phyloP scores from a whole-genome alignment of 2,113 vertebrate species.

The Hiodon tergisus region DNA sequence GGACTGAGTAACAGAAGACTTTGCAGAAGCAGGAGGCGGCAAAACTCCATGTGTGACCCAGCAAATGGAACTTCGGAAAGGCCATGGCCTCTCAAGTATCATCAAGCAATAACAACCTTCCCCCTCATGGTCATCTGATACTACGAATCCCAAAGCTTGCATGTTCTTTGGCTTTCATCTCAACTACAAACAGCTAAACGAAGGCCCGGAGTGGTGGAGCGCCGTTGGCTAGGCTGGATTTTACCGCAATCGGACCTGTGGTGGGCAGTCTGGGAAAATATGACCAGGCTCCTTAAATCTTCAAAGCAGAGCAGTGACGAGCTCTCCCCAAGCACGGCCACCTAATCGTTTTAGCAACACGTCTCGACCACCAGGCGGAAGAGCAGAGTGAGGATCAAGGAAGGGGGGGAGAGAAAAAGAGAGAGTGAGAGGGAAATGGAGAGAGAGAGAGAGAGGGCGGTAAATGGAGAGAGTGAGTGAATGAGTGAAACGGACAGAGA shows the following conservation, averaged over 20 bases:
- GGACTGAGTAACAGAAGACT: constrained; percentile 3
- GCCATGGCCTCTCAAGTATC: neutral
- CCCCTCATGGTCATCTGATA: constrained; percentile 5
- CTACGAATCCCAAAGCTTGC: neutral
- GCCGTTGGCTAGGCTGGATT: no score
- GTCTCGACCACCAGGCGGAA: constrained; percentile 19
- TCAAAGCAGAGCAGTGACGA: constrained; percentile 29
- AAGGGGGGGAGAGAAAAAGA: neutral
- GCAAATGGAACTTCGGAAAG: neutral
- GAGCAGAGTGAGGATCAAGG: neutral
- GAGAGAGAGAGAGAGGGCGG: neutral
- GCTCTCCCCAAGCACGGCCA: constrained; percentile 10
- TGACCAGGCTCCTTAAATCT: constrained; percentile 20
- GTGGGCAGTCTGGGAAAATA: neutral
- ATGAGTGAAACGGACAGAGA: no score
- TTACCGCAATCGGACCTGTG: no score
- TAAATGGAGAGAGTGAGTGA: no score
- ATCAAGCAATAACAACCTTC: neutral
- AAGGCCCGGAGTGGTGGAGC: no score
- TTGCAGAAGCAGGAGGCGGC: neutral
- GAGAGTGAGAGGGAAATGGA: no score
- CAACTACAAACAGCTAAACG: no score
- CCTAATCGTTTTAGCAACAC: constrained; percentile 36
- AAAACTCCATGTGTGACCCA: neutral
- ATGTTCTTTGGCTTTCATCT: neutral